Percentiles rank a stretch among this genome's conserved stretches.
Conservation (phyloP, 1,140 invertebrate species). For the Zaprionus lachaisei region DNA sequence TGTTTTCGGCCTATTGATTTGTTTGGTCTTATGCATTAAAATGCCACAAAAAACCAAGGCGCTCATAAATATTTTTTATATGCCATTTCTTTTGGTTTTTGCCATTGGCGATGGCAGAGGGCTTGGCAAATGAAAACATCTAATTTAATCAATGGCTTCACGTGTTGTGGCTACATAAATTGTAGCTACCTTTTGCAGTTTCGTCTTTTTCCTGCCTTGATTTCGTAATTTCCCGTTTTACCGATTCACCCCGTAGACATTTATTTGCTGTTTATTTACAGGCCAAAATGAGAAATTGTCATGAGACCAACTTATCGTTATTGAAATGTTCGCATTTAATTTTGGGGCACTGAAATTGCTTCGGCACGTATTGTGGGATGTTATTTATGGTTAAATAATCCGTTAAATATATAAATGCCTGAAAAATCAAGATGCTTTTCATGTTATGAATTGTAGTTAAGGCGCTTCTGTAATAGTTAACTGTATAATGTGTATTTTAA, state of each 20-base stretch:
- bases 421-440: background rate
- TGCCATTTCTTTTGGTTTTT: constrained; percentile 56
- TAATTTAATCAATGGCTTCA: constrained; percentile 82
- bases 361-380: background rate
- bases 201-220: constrained; percentile 49
- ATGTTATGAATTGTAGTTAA: background rate
- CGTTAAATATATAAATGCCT: background rate
- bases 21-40: constrained; percentile 65
- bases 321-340: constrained; percentile 31
- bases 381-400: constrained; percentile 12
- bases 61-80: constrained; percentile 78
- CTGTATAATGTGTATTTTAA: background rate
- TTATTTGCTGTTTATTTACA: constrained; percentile 67
- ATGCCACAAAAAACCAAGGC: constrained; percentile 57
- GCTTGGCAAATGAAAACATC: constrained; percentile 65
- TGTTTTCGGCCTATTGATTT: constrained; percentile 55
- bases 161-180: constrained; percentile 81
- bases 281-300: constrained; percentile 62
- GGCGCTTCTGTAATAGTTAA: background rate
- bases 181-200: constrained; percentile 39
- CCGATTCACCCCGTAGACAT: constrained; percentile 46
- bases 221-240: constrained; percentile 63
- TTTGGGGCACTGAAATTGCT: constrained; percentile 6
- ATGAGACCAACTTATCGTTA: constrained; percentile 50
- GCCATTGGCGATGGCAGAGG: constrained; percentile 33